Evolutionary conservation across 2,113 vertebrate genomes (phyloP), one percentile per base, ranked within the genome.

Genomic region (Corydoras sp.): DNA sequence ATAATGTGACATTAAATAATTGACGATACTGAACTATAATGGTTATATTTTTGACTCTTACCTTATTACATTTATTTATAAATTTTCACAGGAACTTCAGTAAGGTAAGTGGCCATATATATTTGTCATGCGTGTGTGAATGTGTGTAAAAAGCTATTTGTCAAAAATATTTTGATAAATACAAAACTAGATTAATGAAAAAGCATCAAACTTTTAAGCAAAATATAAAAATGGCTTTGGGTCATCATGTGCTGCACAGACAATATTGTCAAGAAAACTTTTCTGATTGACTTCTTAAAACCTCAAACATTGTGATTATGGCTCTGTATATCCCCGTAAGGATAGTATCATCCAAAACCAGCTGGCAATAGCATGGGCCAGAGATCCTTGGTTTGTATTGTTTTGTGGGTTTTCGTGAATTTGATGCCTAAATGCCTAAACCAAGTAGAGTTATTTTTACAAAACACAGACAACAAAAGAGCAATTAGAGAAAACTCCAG

Each of bases 321-420:
- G 83, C 79, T 87, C 82, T 85, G 74, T 79, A 82, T 82, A 87
- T 89, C 81, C 86, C 86, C 83, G 86, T 85, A 83, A 89, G 88
- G 87, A 89, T 86, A 83, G 76, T 77, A 75, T 77, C 80, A 83
- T 51, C 69, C 49, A 71, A 70, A 77, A 63, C 51, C 70, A 65
- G 62, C 75, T 63, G 61, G 72, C 69, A 76, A 76, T 76, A 76
- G 70, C n/a, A 54, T 62, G 61, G 65, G 65, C 35, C 54, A 55
- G 59, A 62, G 64, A 51, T 61, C 24, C 69, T 61, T 69, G 54
- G 59, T 60, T 62, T 67, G 55, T 54, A 71, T 74, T 74, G 75
- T 74, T 71, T 68, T 72, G 71, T 58, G 11, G 71, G 68, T 77
- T 81, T 82, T 88, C 80, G 79, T 84, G 78, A 71, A 84, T 82